phyloP scores from a whole-genome alignment of 2,797 vertebrate genomes.

The Todus mexicanus region DNA sequence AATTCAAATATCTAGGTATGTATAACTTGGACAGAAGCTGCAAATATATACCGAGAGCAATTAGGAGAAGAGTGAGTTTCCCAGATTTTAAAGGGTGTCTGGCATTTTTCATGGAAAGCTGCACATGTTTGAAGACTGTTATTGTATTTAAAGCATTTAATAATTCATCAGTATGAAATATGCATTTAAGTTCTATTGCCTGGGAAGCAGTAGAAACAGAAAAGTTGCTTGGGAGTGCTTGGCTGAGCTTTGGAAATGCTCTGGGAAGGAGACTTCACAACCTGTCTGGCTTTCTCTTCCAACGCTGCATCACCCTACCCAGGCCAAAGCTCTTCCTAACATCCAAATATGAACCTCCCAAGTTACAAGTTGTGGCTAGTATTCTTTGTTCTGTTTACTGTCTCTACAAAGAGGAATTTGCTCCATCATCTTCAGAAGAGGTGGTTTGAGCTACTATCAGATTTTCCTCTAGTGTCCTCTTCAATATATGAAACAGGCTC shows the following conservation, averaged over 20 bases:
- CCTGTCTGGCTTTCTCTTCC: neutral
- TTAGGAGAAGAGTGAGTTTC: neutral
- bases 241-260: neutral
- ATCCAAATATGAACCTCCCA: neutral
- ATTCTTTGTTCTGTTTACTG: neutral
- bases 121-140: neutral
- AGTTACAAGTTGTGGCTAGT: neutral
- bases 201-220: neutral
- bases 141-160: neutral
- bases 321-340: neutral
- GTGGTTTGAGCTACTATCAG: rapidly evolving
- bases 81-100: neutral
- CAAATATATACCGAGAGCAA: neutral
- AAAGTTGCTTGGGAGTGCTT: neutral
- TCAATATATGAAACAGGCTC: neutral
- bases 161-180: neutral
- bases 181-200: neutral
- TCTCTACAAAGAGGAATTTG: neutral
- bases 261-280: neutral
- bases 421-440: neutral
- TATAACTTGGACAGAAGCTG: neutral
- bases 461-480: neutral
- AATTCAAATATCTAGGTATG: neutral
- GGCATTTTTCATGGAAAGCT: neutral
- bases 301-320: neutral